Conservation (phyloP, 2,113 vertebrate genomes). For the Neofelis nebulosa region DNA sequence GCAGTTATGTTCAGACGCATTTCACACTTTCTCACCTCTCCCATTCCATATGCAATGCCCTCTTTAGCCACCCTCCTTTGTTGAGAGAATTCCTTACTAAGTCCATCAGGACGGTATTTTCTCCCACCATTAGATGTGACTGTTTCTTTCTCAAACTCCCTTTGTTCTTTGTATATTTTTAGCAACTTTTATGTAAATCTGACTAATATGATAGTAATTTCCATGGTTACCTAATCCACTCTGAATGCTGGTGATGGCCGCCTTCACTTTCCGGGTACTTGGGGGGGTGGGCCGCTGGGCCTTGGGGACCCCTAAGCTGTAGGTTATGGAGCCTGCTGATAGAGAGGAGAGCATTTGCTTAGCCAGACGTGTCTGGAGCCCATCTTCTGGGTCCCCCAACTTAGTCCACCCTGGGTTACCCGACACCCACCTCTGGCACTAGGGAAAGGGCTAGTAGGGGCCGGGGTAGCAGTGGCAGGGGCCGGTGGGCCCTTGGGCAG, state of each 20-base stretch:
- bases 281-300: constrained; percentile 76
- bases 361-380: background rate
- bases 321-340: constrained; percentile 74
- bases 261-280: constrained; percentile 92
- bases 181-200: background rate
- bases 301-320: constrained; percentile 86
- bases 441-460: constrained; percentile 78
- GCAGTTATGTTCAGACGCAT: background rate
- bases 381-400: background rate
- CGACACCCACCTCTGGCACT: constrained; percentile 73
- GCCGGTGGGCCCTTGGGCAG: constrained; percentile 83
- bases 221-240: background rate
- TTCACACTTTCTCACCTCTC: background rate
- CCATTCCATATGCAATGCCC: background rate
- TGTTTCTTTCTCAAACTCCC: background rate
- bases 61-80: background rate
- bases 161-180: background rate
- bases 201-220: background rate
- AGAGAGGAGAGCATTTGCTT: background rate
- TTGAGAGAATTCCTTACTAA: background rate
- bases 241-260: constrained; percentile 90
- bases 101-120: background rate
- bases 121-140: background rate
- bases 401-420: background rate
- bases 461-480: constrained; percentile 77